These are phyloP conservation scores for Epinotia bilunana DNA, from an alignment of 2,888 invertebrate species.

Conservation along the genomic window DNA sequence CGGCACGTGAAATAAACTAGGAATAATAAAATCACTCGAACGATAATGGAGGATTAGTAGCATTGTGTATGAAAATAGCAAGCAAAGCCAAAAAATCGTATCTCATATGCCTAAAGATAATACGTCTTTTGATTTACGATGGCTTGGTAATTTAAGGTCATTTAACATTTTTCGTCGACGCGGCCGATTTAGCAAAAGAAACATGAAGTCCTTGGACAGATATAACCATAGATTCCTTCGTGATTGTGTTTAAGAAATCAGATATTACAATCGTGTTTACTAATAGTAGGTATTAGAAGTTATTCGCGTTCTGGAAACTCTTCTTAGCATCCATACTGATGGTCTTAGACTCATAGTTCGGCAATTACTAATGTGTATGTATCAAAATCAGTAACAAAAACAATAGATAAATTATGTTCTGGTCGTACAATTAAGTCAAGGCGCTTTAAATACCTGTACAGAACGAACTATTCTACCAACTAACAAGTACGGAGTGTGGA, in stretches of 20 bases:
- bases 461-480: not conserved
- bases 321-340: not conserved
- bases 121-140: not conserved
- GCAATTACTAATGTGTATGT: no score
- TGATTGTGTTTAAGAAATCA: slow-evolving; percentile 15
- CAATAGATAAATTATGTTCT: no score
- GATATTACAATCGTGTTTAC: slow-evolving; percentile 3
- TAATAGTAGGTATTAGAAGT: not conserved
- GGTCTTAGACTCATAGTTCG: no score
- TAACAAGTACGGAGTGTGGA: not conserved
- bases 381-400: no score
- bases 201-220: slow-evolving; percentile 27
- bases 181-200: slow-evolving; percentile 17
- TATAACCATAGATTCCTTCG: slow-evolving; percentile 29
- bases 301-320: not conserved
- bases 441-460: no score
- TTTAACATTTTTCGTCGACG: not conserved
- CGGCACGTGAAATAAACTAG: slow-evolving; percentile 3
- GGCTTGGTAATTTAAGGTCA: not conserved
- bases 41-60: not conserved
- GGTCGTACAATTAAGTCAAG: no score
- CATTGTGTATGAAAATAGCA: not conserved
- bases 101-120: not conserved
- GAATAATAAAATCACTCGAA: not conserved
- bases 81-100: no score